Conservation (phyloP, 2,797 vertebrate species). For the Semaprochilodus insignis region DNA sequence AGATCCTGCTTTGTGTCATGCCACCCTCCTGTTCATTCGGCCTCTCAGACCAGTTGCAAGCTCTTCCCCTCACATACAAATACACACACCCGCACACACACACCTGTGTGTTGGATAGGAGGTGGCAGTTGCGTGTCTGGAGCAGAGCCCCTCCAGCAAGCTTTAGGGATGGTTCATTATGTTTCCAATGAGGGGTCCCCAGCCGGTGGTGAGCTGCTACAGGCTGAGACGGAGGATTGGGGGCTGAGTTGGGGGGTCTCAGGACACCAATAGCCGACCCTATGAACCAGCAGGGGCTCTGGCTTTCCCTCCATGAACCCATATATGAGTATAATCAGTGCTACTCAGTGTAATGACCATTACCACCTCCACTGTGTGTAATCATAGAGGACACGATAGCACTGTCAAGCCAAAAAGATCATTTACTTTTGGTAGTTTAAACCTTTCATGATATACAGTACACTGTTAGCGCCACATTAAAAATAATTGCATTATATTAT, state of each 20-base stretch:
- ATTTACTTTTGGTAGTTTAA: background rate
- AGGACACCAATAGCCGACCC: constrained; percentile 88
- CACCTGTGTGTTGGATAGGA: constrained; percentile 49
- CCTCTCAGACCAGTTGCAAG: background rate
- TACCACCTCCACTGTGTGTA: background rate
- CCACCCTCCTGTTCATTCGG: background rate
- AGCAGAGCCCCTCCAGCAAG: constrained; percentile 48
- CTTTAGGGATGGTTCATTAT: constrained; percentile 77
- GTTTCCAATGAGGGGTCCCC: constrained; percentile 70
- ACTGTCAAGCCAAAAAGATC: background rate
- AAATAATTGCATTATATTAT: too few relatives aligned
- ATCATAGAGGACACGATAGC: background rate
- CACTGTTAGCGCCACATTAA: too few relatives aligned
- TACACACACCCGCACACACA: background rate
- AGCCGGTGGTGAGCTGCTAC: constrained; percentile 71
- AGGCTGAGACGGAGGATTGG: constrained; percentile 73
- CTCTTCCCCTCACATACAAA: background rate
- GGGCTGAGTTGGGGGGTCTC: constrained; percentile 74
- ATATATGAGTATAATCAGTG: constrained; percentile 12
- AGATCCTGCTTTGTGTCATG: background rate
- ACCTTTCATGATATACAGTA: too few relatives aligned
- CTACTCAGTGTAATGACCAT: background rate
- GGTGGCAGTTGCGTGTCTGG: constrained; percentile 55
- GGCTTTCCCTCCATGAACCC: constrained; percentile 41
- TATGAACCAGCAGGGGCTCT: constrained; percentile 87